phyloP scores from a whole-genome alignment of 2,113 vertebrate species.

The Proterorhinus semilunaris region DNA sequence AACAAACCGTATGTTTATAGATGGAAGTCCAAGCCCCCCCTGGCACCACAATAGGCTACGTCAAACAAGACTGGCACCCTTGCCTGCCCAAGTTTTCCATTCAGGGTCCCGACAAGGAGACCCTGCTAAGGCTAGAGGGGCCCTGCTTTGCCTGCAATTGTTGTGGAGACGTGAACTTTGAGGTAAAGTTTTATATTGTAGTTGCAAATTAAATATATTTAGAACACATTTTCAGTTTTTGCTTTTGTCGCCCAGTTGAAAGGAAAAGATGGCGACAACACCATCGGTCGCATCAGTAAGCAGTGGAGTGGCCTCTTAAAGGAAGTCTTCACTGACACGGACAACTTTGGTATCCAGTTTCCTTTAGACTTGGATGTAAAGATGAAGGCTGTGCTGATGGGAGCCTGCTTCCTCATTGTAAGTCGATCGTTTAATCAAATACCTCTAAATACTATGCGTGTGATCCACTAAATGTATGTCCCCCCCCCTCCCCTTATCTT shows the following conservation, averaged over 20 bases:
- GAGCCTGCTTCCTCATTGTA: slow-evolving; percentile 89
- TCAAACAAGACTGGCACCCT: slow-evolving; percentile 88
- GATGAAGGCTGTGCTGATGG: slow-evolving; percentile 88
- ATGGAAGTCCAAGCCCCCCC: slow-evolving; percentile 89
- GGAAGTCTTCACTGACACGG: slow-evolving; percentile 84
- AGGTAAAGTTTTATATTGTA: slow-evolving; percentile 68
- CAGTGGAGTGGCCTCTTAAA: slow-evolving; percentile 86
- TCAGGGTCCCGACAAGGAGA: slow-evolving; percentile 79
- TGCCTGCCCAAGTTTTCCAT: slow-evolving; percentile 85
- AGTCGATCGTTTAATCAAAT: slow-evolving; percentile 46
- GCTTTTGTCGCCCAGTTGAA: slow-evolving; percentile 74
- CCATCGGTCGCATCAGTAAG: slow-evolving; percentile 86
- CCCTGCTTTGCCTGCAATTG: slow-evolving; percentile 88
- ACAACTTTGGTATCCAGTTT: slow-evolving; percentile 91
- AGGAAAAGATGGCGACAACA: slow-evolving; percentile 62
- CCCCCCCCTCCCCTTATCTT: background rate
- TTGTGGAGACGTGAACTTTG: slow-evolving; percentile 86
- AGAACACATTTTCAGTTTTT: background rate
- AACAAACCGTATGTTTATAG: slow-evolving; percentile 52
- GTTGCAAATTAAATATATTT: background rate
- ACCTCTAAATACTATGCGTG: rapidly evolving
- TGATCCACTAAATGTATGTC: background rate
- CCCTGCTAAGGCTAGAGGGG: slow-evolving; percentile 80
- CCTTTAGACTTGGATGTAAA: slow-evolving; percentile 87
- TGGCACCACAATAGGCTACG: slow-evolving; percentile 83